A percentile compares a stretch with the other conserved stretches of the same genome.
Conservation (phyloP, 2,888 invertebrate species). For the Epinotia bilunana region DNA sequence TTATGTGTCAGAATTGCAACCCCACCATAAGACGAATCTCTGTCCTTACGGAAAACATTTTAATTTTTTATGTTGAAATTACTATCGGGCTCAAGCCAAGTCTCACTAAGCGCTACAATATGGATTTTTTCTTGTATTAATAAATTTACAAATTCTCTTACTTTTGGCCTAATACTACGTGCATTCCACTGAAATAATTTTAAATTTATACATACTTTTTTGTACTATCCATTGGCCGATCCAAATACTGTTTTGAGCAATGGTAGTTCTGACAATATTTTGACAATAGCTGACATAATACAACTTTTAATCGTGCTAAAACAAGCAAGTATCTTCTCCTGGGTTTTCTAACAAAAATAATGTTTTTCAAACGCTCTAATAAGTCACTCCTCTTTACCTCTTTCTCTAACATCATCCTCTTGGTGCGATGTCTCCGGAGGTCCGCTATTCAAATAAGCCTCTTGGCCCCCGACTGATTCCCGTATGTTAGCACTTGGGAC, state of each 20-base stretch:
- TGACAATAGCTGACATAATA: neutral
- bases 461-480: neutral
- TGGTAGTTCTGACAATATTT: slow-evolving; percentile 12
- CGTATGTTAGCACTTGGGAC: neutral
- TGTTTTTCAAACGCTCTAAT: neutral
- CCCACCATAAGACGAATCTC: slow-evolving; percentile 1
- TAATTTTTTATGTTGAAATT: slow-evolving; percentile 46
- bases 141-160: slow-evolving; percentile 42
- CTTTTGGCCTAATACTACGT: slow-evolving; percentile 51
- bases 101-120: slow-evolving; percentile 44
- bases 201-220: neutral
- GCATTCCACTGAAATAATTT: slow-evolving; percentile 46
- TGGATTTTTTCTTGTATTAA: slow-evolving; percentile 48
- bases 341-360: neutral
- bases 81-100: slow-evolving; percentile 48
- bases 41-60: slow-evolving; percentile 29
- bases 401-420: neutral
- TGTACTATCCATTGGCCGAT: slow-evolving; percentile 19
- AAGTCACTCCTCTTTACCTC: slow-evolving; percentile 7
- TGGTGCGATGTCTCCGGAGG: neutral
- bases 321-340: neutral
- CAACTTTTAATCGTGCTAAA: slow-evolving; percentile 12
- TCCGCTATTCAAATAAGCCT: neutral
- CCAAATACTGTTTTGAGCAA: slow-evolving; percentile 6
- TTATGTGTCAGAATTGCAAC: slow-evolving; percentile 5